Base-by-base conservation (phyloP, 2,113 vertebrate genomes). In the Sinocyclocheilus anophthalmus region DNA sequence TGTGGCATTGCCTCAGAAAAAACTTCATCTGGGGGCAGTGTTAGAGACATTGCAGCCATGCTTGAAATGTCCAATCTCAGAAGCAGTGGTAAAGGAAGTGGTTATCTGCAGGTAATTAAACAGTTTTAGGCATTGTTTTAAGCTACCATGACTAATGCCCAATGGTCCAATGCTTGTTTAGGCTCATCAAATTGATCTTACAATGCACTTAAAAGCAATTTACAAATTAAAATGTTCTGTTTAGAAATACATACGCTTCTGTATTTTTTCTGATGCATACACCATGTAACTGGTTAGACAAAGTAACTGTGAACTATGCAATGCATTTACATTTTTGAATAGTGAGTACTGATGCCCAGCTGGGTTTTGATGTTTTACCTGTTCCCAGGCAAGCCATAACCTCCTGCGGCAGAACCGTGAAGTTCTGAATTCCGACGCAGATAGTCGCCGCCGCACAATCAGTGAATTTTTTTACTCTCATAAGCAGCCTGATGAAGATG, bases 41-140 rank as follows among this genome's bases (percentile, higher is more conserved):
- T 99, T 37, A 96, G 96, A 89, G 98, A 97, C 91, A 98, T 99
- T 0, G 97, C 98, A 0, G 98, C 98, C 86, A 97, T 99, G 97
- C 88, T 99, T 37, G 98, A 99, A 92, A 96, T 97, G 90, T 97
- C 97, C 0, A 96, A 97, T 84, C 96, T 98, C 0, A 97, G 97
- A 0, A 95, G 96, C 0, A 96, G 97, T 16, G 95, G 94, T 22
- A 95, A 96, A 73, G 93, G 93, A 72, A 88, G 87, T 81, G 95
- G 91, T 91, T 96, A 96, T 82, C 85, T 95, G 42, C 96, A 96
- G 89, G 96, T 95, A 2, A 89, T 22, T 57, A 14, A 24, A 81
- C 72, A 85, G 59, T 45, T 76, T 50, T 22, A 59, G 57, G 7
- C 57, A 59, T 59, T 59, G 18, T 9, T 59, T 9, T 59, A 59